Conservation (phyloP, 2,888 invertebrate species). For the Oeneis ivallda region DNA sequence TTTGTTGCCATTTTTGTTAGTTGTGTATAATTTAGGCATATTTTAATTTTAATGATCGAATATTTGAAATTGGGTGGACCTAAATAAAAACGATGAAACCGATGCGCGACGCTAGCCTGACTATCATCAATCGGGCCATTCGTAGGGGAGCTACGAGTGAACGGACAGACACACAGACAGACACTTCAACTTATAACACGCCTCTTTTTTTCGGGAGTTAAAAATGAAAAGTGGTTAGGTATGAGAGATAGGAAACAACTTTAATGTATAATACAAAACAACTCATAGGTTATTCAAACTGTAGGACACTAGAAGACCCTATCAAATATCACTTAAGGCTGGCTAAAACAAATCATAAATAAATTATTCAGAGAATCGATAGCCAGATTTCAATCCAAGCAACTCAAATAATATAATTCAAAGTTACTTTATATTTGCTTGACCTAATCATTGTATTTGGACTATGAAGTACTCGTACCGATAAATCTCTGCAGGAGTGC, state of each 20-base stretch:
- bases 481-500: slow-evolving; percentile 14
- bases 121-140: too few relatives aligned
- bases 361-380: slow-evolving; percentile 5
- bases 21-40: too few relatives aligned
- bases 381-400: not conserved
- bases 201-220: not conserved
- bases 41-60: too few relatives aligned
- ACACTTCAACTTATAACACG: too few relatives aligned
- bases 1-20: too few relatives aligned
- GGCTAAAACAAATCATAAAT: not conserved
- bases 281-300: slow-evolving; percentile 4
- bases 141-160: too few relatives aligned
- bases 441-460: slow-evolving; percentile 4
- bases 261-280: not conserved
- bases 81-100: too few relatives aligned
- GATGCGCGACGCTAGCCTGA: too few relatives aligned
- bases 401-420: slow-evolving; percentile 17
- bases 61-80: too few relatives aligned
- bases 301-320: not conserved
- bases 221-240: not conserved
- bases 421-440: slow-evolving; percentile 6
- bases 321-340: slow-evolving; percentile 15
- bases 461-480: not conserved
- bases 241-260: not conserved
- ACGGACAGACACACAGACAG: too few relatives aligned